phyloP scores from a whole-genome alignment of 1,140 invertebrate species.

The Bombus consobrinus region DNA sequence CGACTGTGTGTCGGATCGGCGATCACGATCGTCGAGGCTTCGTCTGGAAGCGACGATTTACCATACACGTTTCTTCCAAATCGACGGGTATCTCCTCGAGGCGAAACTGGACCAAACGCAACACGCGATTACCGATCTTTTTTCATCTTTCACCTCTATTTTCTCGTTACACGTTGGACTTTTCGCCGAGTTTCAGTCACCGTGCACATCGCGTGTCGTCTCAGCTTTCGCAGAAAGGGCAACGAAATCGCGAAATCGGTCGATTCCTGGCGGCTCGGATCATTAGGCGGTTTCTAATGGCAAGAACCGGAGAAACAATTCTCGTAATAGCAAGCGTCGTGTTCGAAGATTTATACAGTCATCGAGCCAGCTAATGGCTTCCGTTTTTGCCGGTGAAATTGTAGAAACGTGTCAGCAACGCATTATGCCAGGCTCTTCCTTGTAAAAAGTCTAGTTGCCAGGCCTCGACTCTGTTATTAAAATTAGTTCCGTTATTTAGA shows the following conservation, averaged over 20 bases:
- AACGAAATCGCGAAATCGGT: not conserved
- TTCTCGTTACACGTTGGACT: not conserved
- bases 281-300: not conserved
- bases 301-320: constrained; percentile 1
- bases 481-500: not conserved
- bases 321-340: constrained; percentile 22
- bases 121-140: not conserved
- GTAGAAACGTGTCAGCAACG: not conserved
- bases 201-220: not conserved
- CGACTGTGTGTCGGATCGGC: not conserved
- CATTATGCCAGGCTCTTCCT: not conserved
- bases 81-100: not conserved
- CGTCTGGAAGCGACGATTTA: constrained; percentile 4
- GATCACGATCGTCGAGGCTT: not conserved
- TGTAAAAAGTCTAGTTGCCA: not conserved
- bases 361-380: constrained; percentile 24
- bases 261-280: not conserved
- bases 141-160: not conserved
- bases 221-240: not conserved
- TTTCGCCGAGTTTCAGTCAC: not conserved
- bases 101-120: not conserved
- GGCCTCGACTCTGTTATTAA: not conserved
- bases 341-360: constrained; percentile 37
- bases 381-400: constrained; percentile 2
- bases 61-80: not conserved